Percentiles rank a stretch among this genome's conserved stretches.
These are phyloP conservation scores for Drosophila ustulata DNA, from an alignment of 2,888 invertebrate species.

Conservation along the genomic window DNA sequence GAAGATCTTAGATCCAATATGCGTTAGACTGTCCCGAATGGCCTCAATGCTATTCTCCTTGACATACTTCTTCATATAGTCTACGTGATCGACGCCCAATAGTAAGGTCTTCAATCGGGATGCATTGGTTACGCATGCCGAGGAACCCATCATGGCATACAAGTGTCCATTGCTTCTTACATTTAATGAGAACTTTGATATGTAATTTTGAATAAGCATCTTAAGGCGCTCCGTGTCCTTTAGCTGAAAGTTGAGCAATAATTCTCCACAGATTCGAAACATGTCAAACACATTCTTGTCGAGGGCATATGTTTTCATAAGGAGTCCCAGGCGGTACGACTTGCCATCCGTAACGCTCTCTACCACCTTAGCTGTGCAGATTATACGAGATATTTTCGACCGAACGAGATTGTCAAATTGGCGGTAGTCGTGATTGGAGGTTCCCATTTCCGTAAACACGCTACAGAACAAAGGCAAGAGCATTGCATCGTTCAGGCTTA, in stretches of 20 bases:
- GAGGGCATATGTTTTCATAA: constrained; percentile 91
- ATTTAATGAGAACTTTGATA: constrained; percentile 88
- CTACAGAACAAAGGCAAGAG: constrained; percentile 93
- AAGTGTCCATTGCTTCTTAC: constrained; percentile 90
- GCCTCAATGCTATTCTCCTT: constrained; percentile 88
- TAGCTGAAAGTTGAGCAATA: constrained; percentile 90
- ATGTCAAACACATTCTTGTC: constrained; percentile 92
- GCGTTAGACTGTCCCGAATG: constrained; percentile 88
- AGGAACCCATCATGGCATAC: constrained; percentile 94
- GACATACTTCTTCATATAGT: constrained; percentile 91
- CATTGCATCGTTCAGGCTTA: constrained; percentile 89
- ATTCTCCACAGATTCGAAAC: constrained; percentile 92
- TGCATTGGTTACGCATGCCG: constrained; percentile 90
- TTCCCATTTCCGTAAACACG: constrained; percentile 93
- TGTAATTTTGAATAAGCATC: constrained; percentile 92
- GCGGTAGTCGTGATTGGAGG: constrained; percentile 90
- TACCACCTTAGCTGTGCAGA: constrained; percentile 89
- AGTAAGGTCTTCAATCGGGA: constrained; percentile 90
- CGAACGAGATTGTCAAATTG: constrained; percentile 92
- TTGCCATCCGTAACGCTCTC: constrained; percentile 90
- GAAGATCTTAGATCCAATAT: constrained; percentile 88
- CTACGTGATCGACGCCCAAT: constrained; percentile 92
- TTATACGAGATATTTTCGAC: constrained; percentile 90
- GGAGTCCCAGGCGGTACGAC: constrained; percentile 90
- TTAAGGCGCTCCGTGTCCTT: constrained; percentile 90